Percentiles rank a stretch among this genome's conserved stretches.
Evolutionary conservation across 2,113 vertebrate genomes (phyloP).

Genomic region (Marmota flaviventris): DNA sequence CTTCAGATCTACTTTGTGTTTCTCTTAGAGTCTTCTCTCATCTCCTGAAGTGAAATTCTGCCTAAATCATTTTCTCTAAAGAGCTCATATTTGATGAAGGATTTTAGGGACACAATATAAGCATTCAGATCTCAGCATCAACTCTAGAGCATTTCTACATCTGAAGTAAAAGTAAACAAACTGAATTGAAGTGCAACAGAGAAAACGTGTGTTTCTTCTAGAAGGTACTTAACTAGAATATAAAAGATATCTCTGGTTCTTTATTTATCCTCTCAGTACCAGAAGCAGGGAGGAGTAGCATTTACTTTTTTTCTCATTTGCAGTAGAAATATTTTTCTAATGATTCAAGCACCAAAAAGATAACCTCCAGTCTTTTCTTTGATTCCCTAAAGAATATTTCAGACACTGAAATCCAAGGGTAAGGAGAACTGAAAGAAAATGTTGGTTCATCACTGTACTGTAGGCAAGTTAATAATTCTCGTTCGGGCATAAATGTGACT

Average conservation of each 20-base stretch:
- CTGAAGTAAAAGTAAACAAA: slow-evolving; percentile 66
- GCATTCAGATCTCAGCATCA: slow-evolving; percentile 23
- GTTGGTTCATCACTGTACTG: slow-evolving; percentile 11
- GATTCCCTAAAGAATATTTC: slow-evolving; percentile 67
- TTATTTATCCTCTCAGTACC: slow-evolving; percentile 19
- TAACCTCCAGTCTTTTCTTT: slow-evolving; percentile 52
- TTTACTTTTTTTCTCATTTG: slow-evolving; percentile 64
- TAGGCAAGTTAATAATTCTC: slow-evolving; percentile 68
- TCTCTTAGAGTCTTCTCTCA: slow-evolving; percentile 26
- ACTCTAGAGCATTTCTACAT: slow-evolving; percentile 25
- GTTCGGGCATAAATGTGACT: slow-evolving; percentile 42
- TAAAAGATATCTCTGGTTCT: slow-evolving; percentile 25
- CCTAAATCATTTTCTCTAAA: slow-evolving; percentile 58
- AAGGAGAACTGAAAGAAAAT: slow-evolving; percentile 23
- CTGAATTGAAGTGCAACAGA: slow-evolving; percentile 46
- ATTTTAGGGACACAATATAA: slow-evolving; percentile 63
- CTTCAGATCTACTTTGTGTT: slow-evolving; percentile 57
- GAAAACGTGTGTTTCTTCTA: slow-evolving; percentile 48
- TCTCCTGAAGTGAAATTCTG: slow-evolving; percentile 31
- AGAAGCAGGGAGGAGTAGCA: not conserved
- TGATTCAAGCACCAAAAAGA: not conserved
- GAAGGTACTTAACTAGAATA: slow-evolving; percentile 43
- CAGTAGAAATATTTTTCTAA: slow-evolving; percentile 55
- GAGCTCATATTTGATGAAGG: slow-evolving; percentile 60
- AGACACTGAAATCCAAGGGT: slow-evolving; percentile 46